Percentiles rank a stretch among this genome's conserved stretches.
Conservation (phyloP, 2,797 vertebrate species). For the Anolis apletophallus region DNA sequence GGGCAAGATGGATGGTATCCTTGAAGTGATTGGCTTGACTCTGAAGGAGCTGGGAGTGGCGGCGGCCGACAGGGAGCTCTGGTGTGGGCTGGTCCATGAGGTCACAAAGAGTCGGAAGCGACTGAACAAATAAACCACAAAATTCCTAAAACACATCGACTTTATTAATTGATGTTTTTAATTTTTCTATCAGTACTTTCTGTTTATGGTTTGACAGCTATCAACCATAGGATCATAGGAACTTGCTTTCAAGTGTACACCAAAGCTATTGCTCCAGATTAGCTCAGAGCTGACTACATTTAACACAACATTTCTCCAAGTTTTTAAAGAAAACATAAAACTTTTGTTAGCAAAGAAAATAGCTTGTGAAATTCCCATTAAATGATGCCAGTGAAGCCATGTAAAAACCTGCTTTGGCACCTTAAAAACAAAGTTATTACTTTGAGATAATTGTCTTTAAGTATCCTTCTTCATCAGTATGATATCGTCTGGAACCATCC, state of each 20-base stretch:
- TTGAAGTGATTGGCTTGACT: too few relatives aligned
- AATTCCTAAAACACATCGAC: too few relatives aligned
- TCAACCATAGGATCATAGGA: background rate
- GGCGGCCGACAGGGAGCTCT: too few relatives aligned
- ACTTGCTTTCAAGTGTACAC: background rate
- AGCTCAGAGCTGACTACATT: background rate
- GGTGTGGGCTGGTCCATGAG: too few relatives aligned
- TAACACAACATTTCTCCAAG: background rate
- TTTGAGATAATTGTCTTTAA: background rate
- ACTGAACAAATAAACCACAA: too few relatives aligned
- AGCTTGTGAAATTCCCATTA: background rate
- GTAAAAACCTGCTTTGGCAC: background rate
- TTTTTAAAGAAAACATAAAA: background rate
- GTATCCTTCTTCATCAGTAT: background rate
- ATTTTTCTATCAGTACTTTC: background rate
- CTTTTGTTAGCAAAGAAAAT: background rate
- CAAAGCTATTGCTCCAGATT: too few relatives aligned
- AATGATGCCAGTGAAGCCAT: background rate
- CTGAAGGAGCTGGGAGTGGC: too few relatives aligned
- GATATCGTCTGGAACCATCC: background rate
- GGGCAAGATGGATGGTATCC: too few relatives aligned
- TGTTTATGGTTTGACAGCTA: background rate
- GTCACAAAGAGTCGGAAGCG: too few relatives aligned
- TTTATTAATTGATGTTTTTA: too few relatives aligned
- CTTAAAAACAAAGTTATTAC: background rate